phyloP scores from a whole-genome alignment of 2,888 invertebrate species.

The Coecobrya sp. region DNA sequence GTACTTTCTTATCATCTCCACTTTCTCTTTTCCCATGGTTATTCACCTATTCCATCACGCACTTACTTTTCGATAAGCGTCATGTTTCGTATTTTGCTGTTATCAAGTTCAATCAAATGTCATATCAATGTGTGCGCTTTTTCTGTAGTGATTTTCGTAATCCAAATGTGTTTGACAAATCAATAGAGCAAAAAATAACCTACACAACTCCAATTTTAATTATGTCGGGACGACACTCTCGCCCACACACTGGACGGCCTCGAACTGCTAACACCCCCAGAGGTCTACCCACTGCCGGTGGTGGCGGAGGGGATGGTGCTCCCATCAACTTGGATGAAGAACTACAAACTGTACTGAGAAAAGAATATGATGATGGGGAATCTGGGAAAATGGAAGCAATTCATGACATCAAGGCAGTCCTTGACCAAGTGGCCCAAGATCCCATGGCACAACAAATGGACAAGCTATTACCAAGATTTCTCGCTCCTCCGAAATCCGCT shows the following conservation, averaged over 20 bases:
- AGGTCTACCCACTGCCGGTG: background rate
- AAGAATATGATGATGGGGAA: slow-evolving; percentile 75
- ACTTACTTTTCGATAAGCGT: too few species aligned
- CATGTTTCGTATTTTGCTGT: too few species aligned
- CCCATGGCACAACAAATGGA: slow-evolving; percentile 72
- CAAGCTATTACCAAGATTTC: slow-evolving; percentile 54
- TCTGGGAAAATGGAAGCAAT: slow-evolving; percentile 75
- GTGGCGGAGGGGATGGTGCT: slow-evolving; percentile 1
- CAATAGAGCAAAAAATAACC: too few species aligned
- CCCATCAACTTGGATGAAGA: slow-evolving; percentile 62
- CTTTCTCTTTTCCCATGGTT: slow-evolving; percentile 25
- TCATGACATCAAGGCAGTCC: slow-evolving; percentile 75
- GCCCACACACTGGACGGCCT: background rate
- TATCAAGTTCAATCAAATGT: too few species aligned
- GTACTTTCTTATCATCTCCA: too few species aligned
- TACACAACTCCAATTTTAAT: too few species aligned
- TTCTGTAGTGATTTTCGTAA: too few species aligned
- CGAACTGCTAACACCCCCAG: background rate
- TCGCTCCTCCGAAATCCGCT: slow-evolving; percentile 12
- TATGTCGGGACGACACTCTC: slow-evolving; percentile 18
- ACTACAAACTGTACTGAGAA: slow-evolving; percentile 61
- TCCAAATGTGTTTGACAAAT: too few species aligned
- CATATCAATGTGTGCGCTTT: too few species aligned
- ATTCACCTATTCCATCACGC: background rate
- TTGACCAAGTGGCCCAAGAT: slow-evolving; percentile 75